These are phyloP conservation scores for Synergus gifuensis DNA, from an alignment of 2,888 invertebrate species.

Conservation along the genomic window DNA sequence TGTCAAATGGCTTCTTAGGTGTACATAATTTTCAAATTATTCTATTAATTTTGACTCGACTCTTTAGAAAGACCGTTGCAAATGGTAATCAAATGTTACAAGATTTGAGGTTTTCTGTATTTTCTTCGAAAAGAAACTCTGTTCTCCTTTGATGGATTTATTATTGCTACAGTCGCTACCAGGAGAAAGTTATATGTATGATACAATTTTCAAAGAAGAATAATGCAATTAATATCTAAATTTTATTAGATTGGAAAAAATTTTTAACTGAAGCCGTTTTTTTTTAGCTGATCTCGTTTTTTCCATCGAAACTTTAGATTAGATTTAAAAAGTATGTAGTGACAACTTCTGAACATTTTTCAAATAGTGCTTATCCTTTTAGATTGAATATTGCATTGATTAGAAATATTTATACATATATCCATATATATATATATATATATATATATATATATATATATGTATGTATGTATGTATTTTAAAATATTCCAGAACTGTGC, in stretches of 20 bases:
- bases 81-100: constrained; percentile 17
- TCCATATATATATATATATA: too few relatives aligned
- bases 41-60: background rate
- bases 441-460: too few relatives aligned
- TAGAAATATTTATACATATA: background rate
- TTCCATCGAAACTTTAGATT: too few relatives aligned
- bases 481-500: background rate
- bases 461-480: background rate
- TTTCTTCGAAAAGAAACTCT: constrained; percentile 6
- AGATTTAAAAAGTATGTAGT: too few relatives aligned
- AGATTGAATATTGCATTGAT: background rate
- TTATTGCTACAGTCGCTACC: constrained; percentile 17
- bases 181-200: background rate
- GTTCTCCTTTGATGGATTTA: constrained; percentile 14
- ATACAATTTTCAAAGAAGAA: background rate
- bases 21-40: background rate
- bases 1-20: background rate
- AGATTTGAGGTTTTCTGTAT: constrained; percentile 22
- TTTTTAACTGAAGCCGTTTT: background rate
- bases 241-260: background rate
- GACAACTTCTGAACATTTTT: too few relatives aligned
- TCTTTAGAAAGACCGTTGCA: background rate
- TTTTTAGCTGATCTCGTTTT: too few relatives aligned
- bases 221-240: background rate
- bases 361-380: too few relatives aligned